phyloP scores from a whole-genome alignment of 2,797 vertebrate genomes.

The Calcarius lapponicus region DNA sequence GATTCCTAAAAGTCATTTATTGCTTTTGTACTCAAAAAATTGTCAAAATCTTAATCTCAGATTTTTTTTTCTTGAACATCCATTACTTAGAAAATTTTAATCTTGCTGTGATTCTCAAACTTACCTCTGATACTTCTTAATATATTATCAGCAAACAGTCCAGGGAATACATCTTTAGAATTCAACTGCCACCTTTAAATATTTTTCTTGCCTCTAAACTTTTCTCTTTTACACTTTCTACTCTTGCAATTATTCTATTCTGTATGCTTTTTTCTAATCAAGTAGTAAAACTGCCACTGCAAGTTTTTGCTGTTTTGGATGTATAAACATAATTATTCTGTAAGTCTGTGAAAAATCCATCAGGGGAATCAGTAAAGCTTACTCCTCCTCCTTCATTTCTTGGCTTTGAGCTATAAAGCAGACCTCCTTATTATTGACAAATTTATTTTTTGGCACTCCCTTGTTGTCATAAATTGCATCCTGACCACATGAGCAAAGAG shows the following conservation, averaged over 20 bases:
- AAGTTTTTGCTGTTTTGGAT: conserved; percentile 3
- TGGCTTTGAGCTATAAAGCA: conserved; percentile 3
- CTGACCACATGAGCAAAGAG: not conserved
- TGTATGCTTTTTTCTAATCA: not conserved
- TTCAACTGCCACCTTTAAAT: not conserved
- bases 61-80: not conserved
- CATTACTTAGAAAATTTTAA: not conserved
- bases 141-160: not conserved
- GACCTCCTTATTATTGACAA: conserved; percentile 30
- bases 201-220: not conserved
- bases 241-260: not conserved
- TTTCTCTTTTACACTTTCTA: not conserved
- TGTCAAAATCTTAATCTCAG: not conserved
- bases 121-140: not conserved
- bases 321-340: not conserved
- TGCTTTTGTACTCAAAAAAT: not conserved
- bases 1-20: not conserved
- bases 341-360: not conserved
- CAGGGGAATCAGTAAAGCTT: not conserved
- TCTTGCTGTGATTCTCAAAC: not conserved
- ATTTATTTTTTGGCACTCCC: conserved; percentile 37
- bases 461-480: conserved; percentile 37
- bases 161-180: not conserved
- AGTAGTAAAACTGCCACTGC: not conserved
- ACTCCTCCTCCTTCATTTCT: not conserved